Evolutionary conservation across 92 coral and sea anemone genomes (phyloP).

Genomic region (Epizoanthus rinbou): DNA sequence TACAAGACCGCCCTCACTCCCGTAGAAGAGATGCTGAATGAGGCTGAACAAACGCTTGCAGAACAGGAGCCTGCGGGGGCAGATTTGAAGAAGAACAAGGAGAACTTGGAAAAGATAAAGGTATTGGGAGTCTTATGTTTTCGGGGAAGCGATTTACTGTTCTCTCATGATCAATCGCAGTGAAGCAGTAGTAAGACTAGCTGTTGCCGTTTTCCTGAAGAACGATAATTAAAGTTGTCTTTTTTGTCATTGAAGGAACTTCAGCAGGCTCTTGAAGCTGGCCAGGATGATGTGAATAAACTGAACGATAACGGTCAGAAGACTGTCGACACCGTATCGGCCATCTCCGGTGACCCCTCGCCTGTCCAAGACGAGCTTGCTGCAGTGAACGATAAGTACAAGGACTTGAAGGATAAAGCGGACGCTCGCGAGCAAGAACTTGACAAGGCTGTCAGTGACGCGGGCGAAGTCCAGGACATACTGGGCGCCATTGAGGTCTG

Average conservation of each 20-base stretch:
- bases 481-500: slow-evolving; percentile 83
- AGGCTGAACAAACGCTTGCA: slow-evolving; percentile 67
- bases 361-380: slow-evolving; percentile 71
- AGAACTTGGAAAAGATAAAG: slow-evolving; percentile 77
- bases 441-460: slow-evolving; percentile 79
- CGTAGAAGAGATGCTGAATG: slow-evolving; percentile 63
- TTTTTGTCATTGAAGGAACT: slow-evolving; percentile 51
- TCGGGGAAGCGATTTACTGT: no score
- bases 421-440: slow-evolving; percentile 73
- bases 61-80: slow-evolving; percentile 71
- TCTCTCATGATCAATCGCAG: no score
- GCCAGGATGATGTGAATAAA: slow-evolving; percentile 63
- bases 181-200: no score
- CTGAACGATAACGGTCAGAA: slow-evolving; percentile 59
- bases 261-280: slow-evolving; percentile 62
- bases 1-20: slow-evolving; percentile 72
- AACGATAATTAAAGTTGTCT: not conserved
- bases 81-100: slow-evolving; percentile 86
- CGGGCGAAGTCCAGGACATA: slow-evolving; percentile 75
- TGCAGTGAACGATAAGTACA: slow-evolving; percentile 57
- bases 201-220: no score
- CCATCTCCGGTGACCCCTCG: slow-evolving; percentile 68
- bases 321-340: slow-evolving; percentile 46
- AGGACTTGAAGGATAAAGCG: slow-evolving; percentile 65
- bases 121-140: slow-evolving; percentile 38